A percentile compares a stretch with the other conserved stretches of the same genome.
Conservation (phyloP, 2,888 invertebrate species). For the Drosophila maculinotata region DNA sequence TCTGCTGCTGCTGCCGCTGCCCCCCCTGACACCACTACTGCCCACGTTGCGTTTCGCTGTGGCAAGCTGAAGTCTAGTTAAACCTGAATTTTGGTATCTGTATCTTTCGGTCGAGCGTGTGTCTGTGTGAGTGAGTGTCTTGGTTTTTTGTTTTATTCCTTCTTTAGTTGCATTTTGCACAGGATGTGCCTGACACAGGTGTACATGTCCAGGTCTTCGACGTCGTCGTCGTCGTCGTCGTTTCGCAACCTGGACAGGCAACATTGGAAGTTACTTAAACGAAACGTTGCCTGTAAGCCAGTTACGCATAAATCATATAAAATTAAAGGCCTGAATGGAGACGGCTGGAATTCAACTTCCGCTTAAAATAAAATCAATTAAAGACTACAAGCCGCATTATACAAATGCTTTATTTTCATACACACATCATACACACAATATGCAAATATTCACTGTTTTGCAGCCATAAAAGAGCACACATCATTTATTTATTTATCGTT, state of each 20-base stretch:
- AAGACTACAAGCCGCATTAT: conserved; percentile 15
- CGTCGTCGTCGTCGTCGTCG: conserved; percentile 4
- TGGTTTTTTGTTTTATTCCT: conserved; percentile 14
- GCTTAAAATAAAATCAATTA: conserved; percentile 52
- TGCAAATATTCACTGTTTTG: neutral
- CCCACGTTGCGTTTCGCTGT: neutral
- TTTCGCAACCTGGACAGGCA: conserved; percentile 30
- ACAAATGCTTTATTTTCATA: neutral
- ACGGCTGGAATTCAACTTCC: conserved; percentile 34
- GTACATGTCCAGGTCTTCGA: conserved; percentile 64
- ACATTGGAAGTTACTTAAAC: conserved; percentile 63
- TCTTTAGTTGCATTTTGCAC: conserved; percentile 44
- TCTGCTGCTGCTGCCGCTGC: neutral
- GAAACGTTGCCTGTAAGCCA: conserved; percentile 34
- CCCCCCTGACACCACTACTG: neutral
- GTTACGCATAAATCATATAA: conserved; percentile 70
- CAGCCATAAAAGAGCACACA: too few relatives aligned
- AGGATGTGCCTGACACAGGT: conserved; percentile 75
- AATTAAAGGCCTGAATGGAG: conserved; percentile 59
- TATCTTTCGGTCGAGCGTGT: conserved; percentile 43
- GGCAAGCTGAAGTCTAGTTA: conserved; percentile 63
- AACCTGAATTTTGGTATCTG: conserved; percentile 73
- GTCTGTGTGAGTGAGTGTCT: conserved; percentile 19
- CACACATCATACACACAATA: neutral
- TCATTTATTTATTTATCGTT: too few relatives aligned